phyloP scores from a whole-genome alignment of 2,113 vertebrate species.

The Hiodon alosoides region DNA sequence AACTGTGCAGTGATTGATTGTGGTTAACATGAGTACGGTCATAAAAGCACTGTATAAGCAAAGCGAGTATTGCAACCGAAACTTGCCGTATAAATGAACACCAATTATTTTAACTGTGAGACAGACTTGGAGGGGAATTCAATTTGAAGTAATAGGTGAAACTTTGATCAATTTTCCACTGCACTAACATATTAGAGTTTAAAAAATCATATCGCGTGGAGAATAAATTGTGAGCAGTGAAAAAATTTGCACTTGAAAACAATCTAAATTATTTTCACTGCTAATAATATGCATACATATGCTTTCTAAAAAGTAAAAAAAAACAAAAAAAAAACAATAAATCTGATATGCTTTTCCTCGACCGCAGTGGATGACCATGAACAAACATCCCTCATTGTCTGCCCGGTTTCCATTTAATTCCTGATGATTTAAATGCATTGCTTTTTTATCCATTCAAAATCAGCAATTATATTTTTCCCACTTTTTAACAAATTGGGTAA shows the following conservation, averaged over 20 bases:
- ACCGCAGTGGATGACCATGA: conserved; percentile 1
- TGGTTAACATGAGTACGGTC: neutral
- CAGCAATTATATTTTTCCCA: conserved; percentile 12
- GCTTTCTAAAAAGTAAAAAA: neutral
- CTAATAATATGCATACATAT: conserved; percentile 17
- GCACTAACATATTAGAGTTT: conserved; percentile 4
- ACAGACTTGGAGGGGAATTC: conserved; percentile 4
- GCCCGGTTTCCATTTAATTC: neutral
- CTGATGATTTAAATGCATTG: conserved; percentile 17
- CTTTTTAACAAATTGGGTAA: conserved; percentile 3
- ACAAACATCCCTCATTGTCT: conserved; percentile 3
- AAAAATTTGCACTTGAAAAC: conserved; percentile 24
- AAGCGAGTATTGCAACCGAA: conserved; percentile 3
- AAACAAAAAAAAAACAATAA: too few relatives aligned
- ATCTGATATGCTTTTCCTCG: conserved; percentile 20
- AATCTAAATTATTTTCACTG: conserved; percentile 21
- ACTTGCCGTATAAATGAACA: conserved; percentile 4
- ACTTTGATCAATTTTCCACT: conserved; percentile 22
- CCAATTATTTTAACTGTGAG: neutral
- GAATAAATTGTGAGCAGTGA: conserved; percentile 14
- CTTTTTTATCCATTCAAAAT: conserved; percentile 16
- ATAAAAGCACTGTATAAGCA: neutral
- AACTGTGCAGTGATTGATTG: neutral
- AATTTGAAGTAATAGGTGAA: conserved; percentile 13
- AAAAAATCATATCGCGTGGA: conserved; percentile 12